Conservation (phyloP, 2,888 invertebrate genomes). For the Autographa gamma region DNA sequence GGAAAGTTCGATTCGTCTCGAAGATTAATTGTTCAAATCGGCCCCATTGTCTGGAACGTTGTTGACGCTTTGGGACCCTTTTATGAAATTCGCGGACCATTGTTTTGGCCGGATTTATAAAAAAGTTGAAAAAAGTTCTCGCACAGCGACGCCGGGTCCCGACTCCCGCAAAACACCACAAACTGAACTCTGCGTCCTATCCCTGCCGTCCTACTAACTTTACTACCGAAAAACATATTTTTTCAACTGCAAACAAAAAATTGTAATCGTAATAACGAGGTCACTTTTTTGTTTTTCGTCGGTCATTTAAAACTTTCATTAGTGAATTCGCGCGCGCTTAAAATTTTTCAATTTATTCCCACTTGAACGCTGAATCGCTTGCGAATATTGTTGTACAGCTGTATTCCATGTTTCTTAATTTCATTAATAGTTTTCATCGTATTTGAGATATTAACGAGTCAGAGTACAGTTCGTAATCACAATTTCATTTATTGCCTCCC, state of each 20-base stretch:
- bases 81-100: slow-evolving; percentile 83
- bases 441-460: slow-evolving; percentile 6
- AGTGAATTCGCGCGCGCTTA: slow-evolving; percentile 81
- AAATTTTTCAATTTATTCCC: slow-evolving; percentile 78
- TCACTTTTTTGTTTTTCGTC: slow-evolving; percentile 82
- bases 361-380: slow-evolving; percentile 71
- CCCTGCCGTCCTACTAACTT: slow-evolving; percentile 39
- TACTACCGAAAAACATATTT: slow-evolving; percentile 46
- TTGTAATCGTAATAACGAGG: slow-evolving; percentile 83
- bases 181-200: slow-evolving; percentile 58
- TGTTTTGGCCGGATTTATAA: slow-evolving; percentile 83
- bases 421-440: slow-evolving; percentile 9
- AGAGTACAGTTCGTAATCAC: neutral
- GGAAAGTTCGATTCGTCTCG: slow-evolving; percentile 79
- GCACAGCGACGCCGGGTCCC: slow-evolving; percentile 55
- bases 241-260: slow-evolving; percentile 64
- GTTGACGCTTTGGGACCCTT: slow-evolving; percentile 81
- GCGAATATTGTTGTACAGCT: slow-evolving; percentile 53
- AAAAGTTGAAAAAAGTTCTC: slow-evolving; percentile 79
- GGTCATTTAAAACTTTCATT: slow-evolving; percentile 87
- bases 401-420: slow-evolving; percentile 17
- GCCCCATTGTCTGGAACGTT: slow-evolving; percentile 78
- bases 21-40: slow-evolving; percentile 85
- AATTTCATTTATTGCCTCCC: neutral
- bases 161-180: slow-evolving; percentile 25